Percentiles rank a stretch among this genome's conserved stretches.
Conservation (phyloP, 1,140 invertebrate genomes). For the Acyrthosiphon pisum region DNA sequence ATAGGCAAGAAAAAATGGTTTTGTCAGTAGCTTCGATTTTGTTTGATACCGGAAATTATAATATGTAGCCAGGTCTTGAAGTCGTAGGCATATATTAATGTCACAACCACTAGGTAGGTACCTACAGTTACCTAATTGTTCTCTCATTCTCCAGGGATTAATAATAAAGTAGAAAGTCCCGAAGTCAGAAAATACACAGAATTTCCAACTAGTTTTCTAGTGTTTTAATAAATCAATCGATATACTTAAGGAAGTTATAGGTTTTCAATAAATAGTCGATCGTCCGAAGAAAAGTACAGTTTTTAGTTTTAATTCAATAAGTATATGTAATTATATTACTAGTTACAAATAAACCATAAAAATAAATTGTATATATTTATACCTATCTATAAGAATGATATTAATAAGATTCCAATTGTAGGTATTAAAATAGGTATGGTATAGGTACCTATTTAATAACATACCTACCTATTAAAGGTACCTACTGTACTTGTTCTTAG, state of each 20-base stretch:
- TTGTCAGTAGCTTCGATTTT: not conserved
- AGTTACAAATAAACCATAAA: not conserved
- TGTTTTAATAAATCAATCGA: not conserved
- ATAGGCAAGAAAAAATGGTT: not conserved
- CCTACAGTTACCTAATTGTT: too few relatives aligned
- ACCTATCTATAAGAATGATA: not conserved
- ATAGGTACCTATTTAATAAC: too few relatives aligned
- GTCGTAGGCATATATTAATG: too few relatives aligned
- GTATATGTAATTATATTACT: not conserved
- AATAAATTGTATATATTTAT: not conserved
- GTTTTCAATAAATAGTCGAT: conserved; percentile 6
- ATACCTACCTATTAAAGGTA: too few relatives aligned
- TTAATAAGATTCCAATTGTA: not conserved
- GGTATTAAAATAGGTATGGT: not conserved
- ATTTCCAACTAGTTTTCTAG: not conserved
- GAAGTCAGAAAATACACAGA: not conserved
- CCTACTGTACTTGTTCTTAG: too few relatives aligned
- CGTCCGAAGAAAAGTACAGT: not conserved
- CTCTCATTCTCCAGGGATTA: too few relatives aligned
- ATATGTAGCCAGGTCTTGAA: too few relatives aligned
- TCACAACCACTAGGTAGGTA: too few relatives aligned
- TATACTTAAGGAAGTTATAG: too few relatives aligned
- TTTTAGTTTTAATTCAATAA: not conserved
- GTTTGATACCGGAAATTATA: not conserved
- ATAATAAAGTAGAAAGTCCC: not conserved